Evolutionary conservation across 2,797 vertebrate genomes (phyloP).

Genomic region (Benthosema pterotum): DNA sequence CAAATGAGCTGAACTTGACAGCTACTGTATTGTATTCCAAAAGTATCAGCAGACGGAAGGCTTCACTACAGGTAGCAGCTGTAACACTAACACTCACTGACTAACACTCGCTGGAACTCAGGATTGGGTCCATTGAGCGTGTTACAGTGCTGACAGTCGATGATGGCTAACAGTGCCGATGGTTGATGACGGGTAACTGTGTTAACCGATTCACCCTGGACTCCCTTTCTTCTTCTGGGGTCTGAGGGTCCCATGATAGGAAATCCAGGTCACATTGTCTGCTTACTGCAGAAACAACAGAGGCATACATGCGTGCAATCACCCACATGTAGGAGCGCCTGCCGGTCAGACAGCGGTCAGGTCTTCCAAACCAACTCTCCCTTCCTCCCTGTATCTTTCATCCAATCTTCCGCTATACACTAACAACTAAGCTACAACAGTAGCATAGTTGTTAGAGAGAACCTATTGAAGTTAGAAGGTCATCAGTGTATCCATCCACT

Average conservation of each 20-base stretch:
- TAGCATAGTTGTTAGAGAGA: too few relatives aligned
- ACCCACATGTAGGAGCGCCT: too few relatives aligned
- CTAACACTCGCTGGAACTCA: slow-evolving; percentile 3
- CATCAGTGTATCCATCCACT: too few relatives aligned
- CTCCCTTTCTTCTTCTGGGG: slow-evolving; percentile 50
- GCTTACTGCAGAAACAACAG: slow-evolving; percentile 17
- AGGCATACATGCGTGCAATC: too few relatives aligned
- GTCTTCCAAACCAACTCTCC: background rate
- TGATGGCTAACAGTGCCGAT: slow-evolving; percentile 19
- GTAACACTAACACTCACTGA: background rate
- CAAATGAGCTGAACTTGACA: background rate
- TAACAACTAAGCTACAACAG: too few relatives aligned
- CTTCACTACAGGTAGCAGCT: slow-evolving; percentile 17
- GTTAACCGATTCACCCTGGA: slow-evolving; percentile 33
- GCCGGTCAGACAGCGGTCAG: too few relatives aligned
- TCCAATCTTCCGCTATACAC: too few relatives aligned
- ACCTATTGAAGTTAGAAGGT: too few relatives aligned
- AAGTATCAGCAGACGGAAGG: slow-evolving; percentile 28
- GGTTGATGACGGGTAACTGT: slow-evolving; percentile 21
- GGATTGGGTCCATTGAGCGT: background rate
- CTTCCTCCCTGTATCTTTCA: background rate
- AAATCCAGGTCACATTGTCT: slow-evolving; percentile 53
- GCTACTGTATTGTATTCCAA: slow-evolving; percentile 21
- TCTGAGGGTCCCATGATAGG: slow-evolving; percentile 43
- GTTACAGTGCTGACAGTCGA: slow-evolving; percentile 22